Evolutionary conservation across 2,797 vertebrate species (phyloP).

Genomic region (Chelmon rostratus): DNA sequence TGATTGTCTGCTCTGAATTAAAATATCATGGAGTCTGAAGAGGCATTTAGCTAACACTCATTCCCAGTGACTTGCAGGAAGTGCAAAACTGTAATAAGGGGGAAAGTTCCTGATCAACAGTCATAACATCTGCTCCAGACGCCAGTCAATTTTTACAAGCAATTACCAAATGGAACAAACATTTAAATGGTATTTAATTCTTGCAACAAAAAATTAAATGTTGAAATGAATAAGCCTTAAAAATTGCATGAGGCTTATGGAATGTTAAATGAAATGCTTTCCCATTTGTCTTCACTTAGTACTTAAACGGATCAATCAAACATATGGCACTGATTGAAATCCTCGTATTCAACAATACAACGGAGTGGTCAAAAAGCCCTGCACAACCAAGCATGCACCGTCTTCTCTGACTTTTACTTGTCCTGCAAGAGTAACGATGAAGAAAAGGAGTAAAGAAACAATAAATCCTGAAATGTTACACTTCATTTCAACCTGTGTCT

Average conservation of each 20-base stretch:
- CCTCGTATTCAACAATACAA: not conserved
- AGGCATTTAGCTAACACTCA: constrained; percentile 15
- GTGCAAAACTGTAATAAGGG: constrained; percentile 5
- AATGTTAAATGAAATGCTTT: constrained; percentile 4
- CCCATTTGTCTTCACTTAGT: not conserved
- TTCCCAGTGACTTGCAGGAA: constrained; percentile 21
- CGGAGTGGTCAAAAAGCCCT: not conserved
- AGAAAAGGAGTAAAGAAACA: not conserved
- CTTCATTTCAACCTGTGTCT: not conserved
- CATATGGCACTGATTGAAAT: not conserved
- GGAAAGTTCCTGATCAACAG: not conserved
- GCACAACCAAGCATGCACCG: not conserved
- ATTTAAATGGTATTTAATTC: not conserved
- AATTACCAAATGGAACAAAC: constrained; percentile 20
- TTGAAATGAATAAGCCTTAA: constrained; percentile 8
- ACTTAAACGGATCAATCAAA: not conserved
- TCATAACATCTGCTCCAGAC: not conserved
- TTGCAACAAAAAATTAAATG: not conserved
- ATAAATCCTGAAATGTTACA: not conserved
- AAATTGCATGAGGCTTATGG: not conserved
- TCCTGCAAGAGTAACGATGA: not conserved
- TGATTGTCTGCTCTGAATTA: constrained; percentile 26
- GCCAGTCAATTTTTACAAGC: not conserved
- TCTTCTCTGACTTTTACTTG: constrained; percentile 6
- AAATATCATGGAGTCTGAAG: constrained; percentile 23